Base-by-base conservation (phyloP, 1,140 invertebrate species). In the Gerris buenoi region DNA sequence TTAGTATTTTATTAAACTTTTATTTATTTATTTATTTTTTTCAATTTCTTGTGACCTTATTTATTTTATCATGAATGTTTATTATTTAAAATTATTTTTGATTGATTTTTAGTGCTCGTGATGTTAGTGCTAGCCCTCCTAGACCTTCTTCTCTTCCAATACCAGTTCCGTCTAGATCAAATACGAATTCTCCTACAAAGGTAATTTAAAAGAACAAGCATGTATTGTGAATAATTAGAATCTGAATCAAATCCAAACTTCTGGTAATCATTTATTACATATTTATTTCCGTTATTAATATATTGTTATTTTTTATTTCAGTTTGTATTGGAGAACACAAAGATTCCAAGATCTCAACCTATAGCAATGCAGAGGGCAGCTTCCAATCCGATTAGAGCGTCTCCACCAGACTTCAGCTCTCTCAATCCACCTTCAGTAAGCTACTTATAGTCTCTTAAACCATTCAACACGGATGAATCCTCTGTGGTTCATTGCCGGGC, bases 401-500 rank as follows among this genome's bases (percentile, higher is more conserved):
- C 70, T 74, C 83, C 80, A 18, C 79, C 84, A 46, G 88, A 91
- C 79, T 88, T 95, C 68, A 89, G 88, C 69, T 95, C 91, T 1
- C 82, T 95, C 56, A 95, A 91, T 64, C 92, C 93, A 68, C 92
- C 93, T 63, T 85, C 88, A 72, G 91, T 88, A 76, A 83, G 81
- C 80, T 65, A 65, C 26, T 46, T 46, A 5, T 46, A n/a, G n/a
- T n/a, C n/a, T n/a, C n/a, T n/a, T n/a, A n/a, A n/a, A n/a, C n/a
- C n/a, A n/a, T n/a, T n/a, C n/a, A n/a, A n/a, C n/a, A n/a, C n/a
- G n/a, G n/a, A n/a, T n/a, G n/a, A n/a, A n/a, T n/a, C n/a, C n/a
- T n/a, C n/a, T n/a, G n/a, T n/a, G n/a, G n/a, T n/a, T n/a, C n/a
- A n/a, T n/a, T n/a, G n/a, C n/a, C n/a, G n/a, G n/a, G n/a, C n/a